Evolutionary conservation across 2,797 vertebrate species (phyloP), one percentile per base, ranked within the genome.

Genomic region (Microchirus variegatus): DNA sequence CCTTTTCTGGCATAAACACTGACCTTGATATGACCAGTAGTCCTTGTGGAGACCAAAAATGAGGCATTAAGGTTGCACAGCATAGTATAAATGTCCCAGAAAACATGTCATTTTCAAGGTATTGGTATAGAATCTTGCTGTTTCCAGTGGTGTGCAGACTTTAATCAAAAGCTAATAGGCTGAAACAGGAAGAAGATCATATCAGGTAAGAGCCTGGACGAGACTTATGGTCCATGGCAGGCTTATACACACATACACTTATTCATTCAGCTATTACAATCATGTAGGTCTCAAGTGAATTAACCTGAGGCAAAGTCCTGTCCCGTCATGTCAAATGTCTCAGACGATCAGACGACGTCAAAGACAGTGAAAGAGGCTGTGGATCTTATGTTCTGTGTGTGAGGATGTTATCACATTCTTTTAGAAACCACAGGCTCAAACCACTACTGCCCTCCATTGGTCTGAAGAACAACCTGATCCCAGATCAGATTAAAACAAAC

Each of bases 371-470:
- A 46, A 19, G 5, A 42, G 13, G 12, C 5, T 6, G 5, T 15
- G 13, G 41, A 15, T 12, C 15, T 15, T 14, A 5, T 42, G 13
- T 42, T 15, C 5, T 44, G 19, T 17, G 36, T 14, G 36, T 22
- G 3, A 51, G 16, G 22, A 59, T 14, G 31, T 45, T 17, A 38
- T 52, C 8, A 18, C 10, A 13, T 18, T 14, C 3, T 9, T 35
- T 35, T 4, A 6, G 46, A n/a, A 15, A 13, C 55, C 11, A 48
- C 36, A 57, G 8, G 3, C 36, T 52, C 43, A 60, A 69, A 61
- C 67, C 65, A 64, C 22, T 70, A 62, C 64, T 87, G 84, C 79
- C 86, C 84, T 76, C 86, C 60, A 19, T 36, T 80, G 86, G 75
- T 26, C 35, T 38, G 49, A 36, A 11, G 3, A 2, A 13, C 2